Conservation (phyloP, 2,888 invertebrate genomes). For the Phengaris arion region DNA sequence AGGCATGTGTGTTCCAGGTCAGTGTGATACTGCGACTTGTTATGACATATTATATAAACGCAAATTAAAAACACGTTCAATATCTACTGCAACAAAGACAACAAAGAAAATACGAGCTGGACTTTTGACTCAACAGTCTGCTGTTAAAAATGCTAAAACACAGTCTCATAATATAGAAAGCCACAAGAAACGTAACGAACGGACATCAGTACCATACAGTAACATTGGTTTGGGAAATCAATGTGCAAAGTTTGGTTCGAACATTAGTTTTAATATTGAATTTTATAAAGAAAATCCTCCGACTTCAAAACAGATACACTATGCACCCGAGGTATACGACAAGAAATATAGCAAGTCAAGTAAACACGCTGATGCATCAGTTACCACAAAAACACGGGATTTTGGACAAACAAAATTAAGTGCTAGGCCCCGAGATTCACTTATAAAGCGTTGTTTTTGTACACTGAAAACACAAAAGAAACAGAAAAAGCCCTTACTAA, state of each 20-base stretch:
- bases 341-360: background rate
- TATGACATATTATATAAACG: conserved; percentile 47
- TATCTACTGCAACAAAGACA: conserved; percentile 40
- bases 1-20: conserved; percentile 43
- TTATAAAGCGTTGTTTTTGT: conserved; percentile 49
- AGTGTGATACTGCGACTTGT: conserved; percentile 46
- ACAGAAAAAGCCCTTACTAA: conserved; percentile 13
- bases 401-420: background rate
- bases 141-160: conserved; percentile 22
- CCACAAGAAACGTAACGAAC: background rate
- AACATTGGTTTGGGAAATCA: conserved; percentile 20
- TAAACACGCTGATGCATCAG: background rate
- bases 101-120: conserved; percentile 34
- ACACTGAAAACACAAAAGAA: conserved; percentile 43
- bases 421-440: conserved; percentile 22
- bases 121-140: background rate
- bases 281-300: conserved; percentile 35
- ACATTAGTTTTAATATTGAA: conserved; percentile 38
- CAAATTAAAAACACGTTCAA: conserved; percentile 41
- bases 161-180: conserved; percentile 8
- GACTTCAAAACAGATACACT: conserved; percentile 19
- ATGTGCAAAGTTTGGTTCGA: conserved; percentile 38
- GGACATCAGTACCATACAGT: background rate
- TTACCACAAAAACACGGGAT: background rate
- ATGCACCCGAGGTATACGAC: background rate